phyloP scores from a whole-genome alignment of 2,797 vertebrate genomes.

The Gymnothorax reevesii region DNA sequence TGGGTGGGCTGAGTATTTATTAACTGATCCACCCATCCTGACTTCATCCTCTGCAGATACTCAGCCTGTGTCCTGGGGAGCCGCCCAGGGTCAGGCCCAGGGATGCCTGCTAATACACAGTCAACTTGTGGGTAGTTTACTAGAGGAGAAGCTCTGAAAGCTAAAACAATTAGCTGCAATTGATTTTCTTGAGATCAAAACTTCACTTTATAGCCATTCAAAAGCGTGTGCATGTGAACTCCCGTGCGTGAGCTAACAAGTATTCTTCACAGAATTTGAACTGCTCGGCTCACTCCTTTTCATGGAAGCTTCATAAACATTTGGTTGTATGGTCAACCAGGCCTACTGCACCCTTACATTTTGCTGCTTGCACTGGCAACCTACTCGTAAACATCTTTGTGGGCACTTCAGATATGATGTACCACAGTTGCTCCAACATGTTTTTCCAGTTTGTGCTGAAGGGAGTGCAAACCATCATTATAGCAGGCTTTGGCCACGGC shows the following conservation, averaged over 20 bases:
- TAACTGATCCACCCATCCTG: not conserved
- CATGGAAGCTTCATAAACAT: not conserved
- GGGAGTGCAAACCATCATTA: not conserved
- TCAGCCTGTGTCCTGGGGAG: not conserved
- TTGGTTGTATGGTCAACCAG: conserved; percentile 1
- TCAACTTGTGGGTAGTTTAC: not conserved
- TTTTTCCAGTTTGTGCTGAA: conserved; percentile 2
- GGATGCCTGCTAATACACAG: not conserved
- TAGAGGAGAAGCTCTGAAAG: not conserved
- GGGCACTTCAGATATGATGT: not conserved
- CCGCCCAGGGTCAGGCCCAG: not conserved
- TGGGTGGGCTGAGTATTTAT: not conserved
- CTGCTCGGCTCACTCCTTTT: not conserved
- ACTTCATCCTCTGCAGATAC: not conserved
- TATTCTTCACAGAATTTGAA: not conserved
- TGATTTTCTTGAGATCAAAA: not conserved
- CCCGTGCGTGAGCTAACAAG: not conserved
- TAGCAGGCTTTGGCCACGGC: not conserved
- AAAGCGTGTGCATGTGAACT: not conserved
- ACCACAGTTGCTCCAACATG: not conserved
- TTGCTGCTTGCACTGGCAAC: not conserved
- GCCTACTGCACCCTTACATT: conserved; percentile 6
- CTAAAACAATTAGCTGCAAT: not conserved
- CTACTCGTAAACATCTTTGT: not conserved
- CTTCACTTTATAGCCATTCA: not conserved